Base-by-base conservation (phyloP, 1,140 invertebrate species). In the Papilio xuthus region DNA sequence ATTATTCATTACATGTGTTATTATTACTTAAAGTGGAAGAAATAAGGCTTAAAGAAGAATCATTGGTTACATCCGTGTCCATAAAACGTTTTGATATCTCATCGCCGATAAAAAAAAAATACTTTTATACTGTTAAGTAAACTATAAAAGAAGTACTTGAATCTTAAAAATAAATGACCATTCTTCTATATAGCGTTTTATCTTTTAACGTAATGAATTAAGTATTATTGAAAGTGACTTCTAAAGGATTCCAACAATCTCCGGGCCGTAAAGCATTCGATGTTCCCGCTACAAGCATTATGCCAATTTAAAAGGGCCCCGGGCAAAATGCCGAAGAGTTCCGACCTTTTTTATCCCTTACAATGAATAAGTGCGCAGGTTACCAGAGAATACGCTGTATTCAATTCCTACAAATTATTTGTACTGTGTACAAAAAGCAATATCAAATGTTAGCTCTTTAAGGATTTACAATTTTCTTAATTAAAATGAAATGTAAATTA, bases 291-390 rank as follows among this genome's bases (percentile, higher is more conserved):
- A 73, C 42, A 47, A 42, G 41, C 37, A 41, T 76, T 60, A 76
- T 76, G 37, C 74, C 74, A 76, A 76, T 76, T 76, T 63, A 63
- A 76, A 76, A 76, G 56, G 74, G 53, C 74, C 56, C 72, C 44
- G 28, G 74, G 18, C 20, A 20, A 71, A 41, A 73, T 73, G 18
- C n/a, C 0, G 71, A 73, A 44, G 23, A 71, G 6, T 75, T 76
- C 74, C 74, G 50, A 76, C 53, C 74, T 76, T 76, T 73, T 76
- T 76, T 56, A 76, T 63, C 74, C 74, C 42, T 73, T 73, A 73
- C 42, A 47, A 42, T 37, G 12, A 63, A 74, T 53, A 74, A 76
- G 12, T 44, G 53, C 37, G 10, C 53, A 63, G 74, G 56, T 63
- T 76, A 32, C 32, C 50, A 63, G 42, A 56, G 32, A 74, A 74